phyloP scores from a whole-genome alignment of 2,888 invertebrate species.

The Dromius quadrimaculatus region DNA sequence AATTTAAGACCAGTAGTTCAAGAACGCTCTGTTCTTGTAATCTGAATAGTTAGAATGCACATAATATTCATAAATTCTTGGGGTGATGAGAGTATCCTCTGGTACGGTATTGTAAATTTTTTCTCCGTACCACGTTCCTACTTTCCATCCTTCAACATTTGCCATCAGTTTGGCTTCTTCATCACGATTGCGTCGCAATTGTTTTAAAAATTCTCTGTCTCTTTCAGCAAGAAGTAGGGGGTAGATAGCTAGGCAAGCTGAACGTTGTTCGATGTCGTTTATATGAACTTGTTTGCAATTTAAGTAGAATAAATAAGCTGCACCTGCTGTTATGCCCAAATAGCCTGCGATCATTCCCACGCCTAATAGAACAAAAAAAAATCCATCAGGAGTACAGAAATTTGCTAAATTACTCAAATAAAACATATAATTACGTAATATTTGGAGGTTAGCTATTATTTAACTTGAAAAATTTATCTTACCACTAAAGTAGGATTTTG shows the following conservation, averaged over 20 bases:
- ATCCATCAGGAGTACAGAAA: constrained; percentile 19
- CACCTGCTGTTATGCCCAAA: constrained; percentile 70
- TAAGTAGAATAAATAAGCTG: constrained; percentile 71
- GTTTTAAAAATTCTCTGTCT: constrained; percentile 86
- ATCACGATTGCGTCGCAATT: constrained; percentile 82
- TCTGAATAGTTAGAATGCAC: constrained; percentile 72
- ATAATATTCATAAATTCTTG: constrained; percentile 78
- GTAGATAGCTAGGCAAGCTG: constrained; percentile 80
- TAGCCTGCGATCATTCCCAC: constrained; percentile 74
- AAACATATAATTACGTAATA: constrained; percentile 53
- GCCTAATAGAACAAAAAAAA: constrained; percentile 66
- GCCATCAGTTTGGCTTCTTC: constrained; percentile 90
- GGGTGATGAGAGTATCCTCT: constrained; percentile 74
- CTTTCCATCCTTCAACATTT: constrained; percentile 91
- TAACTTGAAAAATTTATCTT: constrained; percentile 53
- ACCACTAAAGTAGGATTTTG: constrained; percentile 80
- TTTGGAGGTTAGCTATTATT: constrained; percentile 25
- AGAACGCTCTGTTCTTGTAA: constrained; percentile 68
- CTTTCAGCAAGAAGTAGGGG: constrained; percentile 87
- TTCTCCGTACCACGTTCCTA: constrained; percentile 90
- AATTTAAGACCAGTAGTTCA: constrained; percentile 71
- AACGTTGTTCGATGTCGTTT: constrained; percentile 80
- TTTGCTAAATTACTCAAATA: constrained; percentile 32
- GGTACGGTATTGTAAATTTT: constrained; percentile 80
- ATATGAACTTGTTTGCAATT: constrained; percentile 69